phyloP scores from a whole-genome alignment of 2,888 invertebrate genomes.

The Dryobota labecula region DNA sequence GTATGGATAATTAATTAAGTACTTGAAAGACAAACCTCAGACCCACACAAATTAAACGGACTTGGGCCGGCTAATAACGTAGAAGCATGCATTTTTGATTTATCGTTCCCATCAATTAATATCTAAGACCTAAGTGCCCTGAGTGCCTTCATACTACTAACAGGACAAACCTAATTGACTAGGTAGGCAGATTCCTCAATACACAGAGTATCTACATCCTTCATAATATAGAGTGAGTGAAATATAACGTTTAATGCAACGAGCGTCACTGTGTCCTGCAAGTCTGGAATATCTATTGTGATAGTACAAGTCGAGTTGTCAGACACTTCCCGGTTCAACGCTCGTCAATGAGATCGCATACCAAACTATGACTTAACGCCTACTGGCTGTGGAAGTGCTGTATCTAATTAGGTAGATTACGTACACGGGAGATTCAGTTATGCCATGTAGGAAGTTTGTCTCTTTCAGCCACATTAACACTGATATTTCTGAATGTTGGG shows the following conservation, averaged over 20 bases:
- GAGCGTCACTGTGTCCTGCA: conserved; percentile 56
- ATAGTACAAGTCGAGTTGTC: conserved; percentile 69
- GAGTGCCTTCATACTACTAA: neutral
- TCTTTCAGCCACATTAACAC: conserved; percentile 39
- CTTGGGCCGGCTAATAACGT: neutral
- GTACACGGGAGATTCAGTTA: conserved; percentile 62
- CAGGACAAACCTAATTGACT: neutral
- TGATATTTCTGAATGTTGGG: conserved; percentile 31
- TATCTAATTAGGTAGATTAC: conserved; percentile 67
- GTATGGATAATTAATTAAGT: neutral
- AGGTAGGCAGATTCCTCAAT: neutral
- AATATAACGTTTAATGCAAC: conserved; percentile 53
- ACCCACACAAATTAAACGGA: neutral
- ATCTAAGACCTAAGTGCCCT: neutral
- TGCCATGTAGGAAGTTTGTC: conserved; percentile 58
- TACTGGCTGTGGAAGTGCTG: conserved; percentile 65
- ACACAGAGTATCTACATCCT: neutral
- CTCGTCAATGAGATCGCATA: conserved; percentile 78
- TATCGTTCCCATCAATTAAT: neutral
- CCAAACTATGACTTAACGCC: conserved; percentile 74
- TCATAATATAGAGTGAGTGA: conserved; percentile 25
- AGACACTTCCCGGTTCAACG: conserved; percentile 81
- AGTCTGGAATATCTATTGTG: conserved; percentile 69
- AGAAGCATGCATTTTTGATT: conserved; percentile 4
- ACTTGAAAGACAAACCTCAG: neutral